phyloP scores from a whole-genome alignment of 2,888 invertebrate genomes.

The Hyles lineata region DNA sequence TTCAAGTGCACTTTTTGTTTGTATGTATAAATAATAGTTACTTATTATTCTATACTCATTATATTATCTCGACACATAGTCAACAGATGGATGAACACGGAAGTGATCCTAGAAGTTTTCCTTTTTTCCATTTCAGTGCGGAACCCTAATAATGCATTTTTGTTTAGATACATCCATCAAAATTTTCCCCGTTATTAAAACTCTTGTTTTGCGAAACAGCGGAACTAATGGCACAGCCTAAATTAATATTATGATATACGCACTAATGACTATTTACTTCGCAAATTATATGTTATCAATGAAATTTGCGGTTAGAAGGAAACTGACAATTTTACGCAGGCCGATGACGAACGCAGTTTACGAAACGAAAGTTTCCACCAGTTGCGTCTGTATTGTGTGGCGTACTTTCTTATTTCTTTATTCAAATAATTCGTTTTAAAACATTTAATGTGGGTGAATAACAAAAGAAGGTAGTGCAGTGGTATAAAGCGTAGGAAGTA shows the following conservation, averaged over 20 bases:
- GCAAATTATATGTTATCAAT: slow-evolving; percentile 44
- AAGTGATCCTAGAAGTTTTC: too few relatives aligned
- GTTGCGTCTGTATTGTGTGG: slow-evolving; percentile 63
- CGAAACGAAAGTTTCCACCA: slow-evolving; percentile 69
- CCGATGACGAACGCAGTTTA: slow-evolving; percentile 54
- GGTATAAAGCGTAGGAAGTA: slow-evolving; percentile 77
- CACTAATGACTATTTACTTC: slow-evolving; percentile 32
- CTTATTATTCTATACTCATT: too few relatives aligned
- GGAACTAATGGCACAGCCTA: slow-evolving; percentile 29
- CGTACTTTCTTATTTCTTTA: slow-evolving; percentile 76
- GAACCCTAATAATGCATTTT: too few relatives aligned
- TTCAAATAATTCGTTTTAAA: slow-evolving; percentile 71
- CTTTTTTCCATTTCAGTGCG: too few relatives aligned
- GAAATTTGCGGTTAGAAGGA: slow-evolving; percentile 67
- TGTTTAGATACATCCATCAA: background rate
- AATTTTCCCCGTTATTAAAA: background rate
- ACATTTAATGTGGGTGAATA: slow-evolving; percentile 62
- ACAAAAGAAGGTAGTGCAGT: slow-evolving; percentile 65
- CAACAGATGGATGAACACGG: too few relatives aligned
- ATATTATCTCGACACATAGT: too few relatives aligned
- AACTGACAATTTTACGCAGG: slow-evolving; percentile 74
- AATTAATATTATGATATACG: slow-evolving; percentile 30
- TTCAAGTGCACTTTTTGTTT: background rate
- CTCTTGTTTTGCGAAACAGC: slow-evolving; percentile 27
- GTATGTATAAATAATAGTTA: too few relatives aligned